Conservation (phyloP, 1,140 invertebrate genomes). For the Ceratina calcarata region DNA sequence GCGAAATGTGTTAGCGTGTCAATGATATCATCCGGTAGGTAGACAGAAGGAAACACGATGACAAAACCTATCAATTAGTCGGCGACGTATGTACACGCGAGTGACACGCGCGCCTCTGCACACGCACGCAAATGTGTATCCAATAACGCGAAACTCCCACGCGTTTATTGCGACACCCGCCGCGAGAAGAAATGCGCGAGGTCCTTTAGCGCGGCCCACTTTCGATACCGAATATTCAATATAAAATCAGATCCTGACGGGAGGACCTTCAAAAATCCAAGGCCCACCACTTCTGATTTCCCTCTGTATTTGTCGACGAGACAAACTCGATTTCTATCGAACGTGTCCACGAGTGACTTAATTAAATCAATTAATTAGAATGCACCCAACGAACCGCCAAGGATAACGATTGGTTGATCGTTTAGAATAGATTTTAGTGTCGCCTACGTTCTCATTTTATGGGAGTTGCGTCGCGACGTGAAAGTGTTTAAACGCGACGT, state of each 20-base stretch:
- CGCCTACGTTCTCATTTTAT: slow-evolving; percentile 60
- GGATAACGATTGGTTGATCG: slow-evolving; percentile 27
- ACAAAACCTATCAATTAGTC: slow-evolving; percentile 51
- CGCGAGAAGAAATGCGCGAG: not conserved
- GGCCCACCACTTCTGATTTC: not conserved
- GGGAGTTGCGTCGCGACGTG: slow-evolving; percentile 52
- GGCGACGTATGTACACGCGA: slow-evolving; percentile 2
- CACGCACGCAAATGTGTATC: not conserved
- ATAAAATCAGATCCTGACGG: not conserved
- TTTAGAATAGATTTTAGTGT: slow-evolving; percentile 43
- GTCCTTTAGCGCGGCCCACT: slow-evolving; percentile 11
- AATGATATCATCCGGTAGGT: slow-evolving; percentile 47
- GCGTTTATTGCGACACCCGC: slow-evolving; percentile 11
- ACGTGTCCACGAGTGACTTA: slow-evolving; percentile 19
- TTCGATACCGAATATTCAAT: not conserved
- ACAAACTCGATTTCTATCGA: slow-evolving; percentile 1
- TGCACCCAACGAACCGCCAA: not conserved
- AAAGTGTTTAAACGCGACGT: slow-evolving; percentile 48
- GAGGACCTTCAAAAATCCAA: not conserved
- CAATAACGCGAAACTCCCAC: slow-evolving; percentile 32
- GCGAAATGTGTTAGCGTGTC: slow-evolving; percentile 47
- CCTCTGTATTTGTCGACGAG: slow-evolving; percentile 22
- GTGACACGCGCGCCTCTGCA: slow-evolving; percentile 10
- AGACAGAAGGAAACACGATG: slow-evolving; percentile 47
- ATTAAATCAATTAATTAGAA: slow-evolving; percentile 32